phyloP scores from a whole-genome alignment of 2,797 vertebrate genomes.

The Falco columbarius region DNA sequence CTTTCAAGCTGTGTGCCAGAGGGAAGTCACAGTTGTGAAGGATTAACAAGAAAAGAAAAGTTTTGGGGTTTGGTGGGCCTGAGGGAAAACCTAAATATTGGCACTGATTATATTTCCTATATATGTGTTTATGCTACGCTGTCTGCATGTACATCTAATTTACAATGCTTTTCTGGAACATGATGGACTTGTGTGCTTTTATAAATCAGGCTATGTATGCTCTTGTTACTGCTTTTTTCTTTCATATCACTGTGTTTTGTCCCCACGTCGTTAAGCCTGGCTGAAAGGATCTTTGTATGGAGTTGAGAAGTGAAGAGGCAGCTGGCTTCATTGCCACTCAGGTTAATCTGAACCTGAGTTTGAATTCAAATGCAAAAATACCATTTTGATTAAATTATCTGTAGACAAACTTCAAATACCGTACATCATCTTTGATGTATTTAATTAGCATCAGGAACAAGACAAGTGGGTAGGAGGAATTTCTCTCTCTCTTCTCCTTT shows the following conservation, averaged over 20 bases:
- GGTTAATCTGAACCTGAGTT: not conserved
- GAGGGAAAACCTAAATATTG: not conserved
- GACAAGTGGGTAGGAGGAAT: not conserved
- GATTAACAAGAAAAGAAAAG: not conserved
- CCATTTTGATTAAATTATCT: not conserved
- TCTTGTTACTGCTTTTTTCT: not conserved
- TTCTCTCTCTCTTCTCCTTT: conserved; percentile 5
- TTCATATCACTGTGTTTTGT: not conserved
- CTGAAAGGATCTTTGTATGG: not conserved
- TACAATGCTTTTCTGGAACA: not conserved
- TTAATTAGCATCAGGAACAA: conserved; percentile 31
- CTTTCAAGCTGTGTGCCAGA: not conserved
- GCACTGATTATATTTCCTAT: not conserved
- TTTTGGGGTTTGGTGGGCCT: not conserved
- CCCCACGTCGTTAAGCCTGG: not conserved
- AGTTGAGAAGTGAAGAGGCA: not conserved
- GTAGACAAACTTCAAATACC: conserved; percentile 11
- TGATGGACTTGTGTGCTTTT: not conserved
- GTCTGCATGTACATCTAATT: not conserved
- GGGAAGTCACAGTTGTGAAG: not conserved
- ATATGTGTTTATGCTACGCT: not conserved
- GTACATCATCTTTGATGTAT: not conserved
- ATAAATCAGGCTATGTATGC: not conserved
- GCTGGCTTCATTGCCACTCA: not conserved
- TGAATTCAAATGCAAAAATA: not conserved